phyloP scores from a whole-genome alignment of 2,797 vertebrate genomes.

The Lacerta bilineata region DNA sequence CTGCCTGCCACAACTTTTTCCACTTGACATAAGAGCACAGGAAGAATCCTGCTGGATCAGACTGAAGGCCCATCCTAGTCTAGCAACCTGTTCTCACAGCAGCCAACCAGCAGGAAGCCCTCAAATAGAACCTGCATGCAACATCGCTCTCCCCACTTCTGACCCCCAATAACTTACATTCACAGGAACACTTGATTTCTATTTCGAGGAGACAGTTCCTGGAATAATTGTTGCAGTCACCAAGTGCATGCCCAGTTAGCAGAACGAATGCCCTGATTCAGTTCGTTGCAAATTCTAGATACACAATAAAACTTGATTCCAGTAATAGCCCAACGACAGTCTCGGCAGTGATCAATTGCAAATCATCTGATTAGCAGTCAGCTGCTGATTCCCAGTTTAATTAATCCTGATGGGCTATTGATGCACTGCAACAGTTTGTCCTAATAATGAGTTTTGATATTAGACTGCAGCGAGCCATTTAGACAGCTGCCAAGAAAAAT shows the following conservation, averaged over 20 bases:
- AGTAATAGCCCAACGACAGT: slow-evolving; percentile 80
- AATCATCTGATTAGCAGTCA: slow-evolving; percentile 93
- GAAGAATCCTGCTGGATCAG: too few relatives aligned
- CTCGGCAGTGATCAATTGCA: slow-evolving; percentile 87
- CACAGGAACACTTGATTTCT: too few relatives aligned
- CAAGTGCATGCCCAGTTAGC: slow-evolving; percentile 1
- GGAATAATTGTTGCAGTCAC: slow-evolving; percentile 22
- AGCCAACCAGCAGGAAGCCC: too few relatives aligned
- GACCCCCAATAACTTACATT: too few relatives aligned
- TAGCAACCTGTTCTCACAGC: too few relatives aligned
- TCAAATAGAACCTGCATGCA: too few relatives aligned
- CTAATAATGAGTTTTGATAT: slow-evolving; percentile 98
- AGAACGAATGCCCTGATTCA: slow-evolving; percentile 23
- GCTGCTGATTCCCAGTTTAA: slow-evolving; percentile 95
- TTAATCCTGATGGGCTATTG: slow-evolving; percentile 99
- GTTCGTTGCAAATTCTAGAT: slow-evolving; percentile 22
- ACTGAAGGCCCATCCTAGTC: too few relatives aligned
- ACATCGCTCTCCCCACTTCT: too few relatives aligned
- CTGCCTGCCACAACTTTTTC: slow-evolving; percentile 29
- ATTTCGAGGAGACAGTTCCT: slow-evolving; percentile 24
- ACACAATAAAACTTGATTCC: slow-evolving; percentile 59
- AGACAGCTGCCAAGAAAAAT: slow-evolving; percentile 88
- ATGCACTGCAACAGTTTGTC: slow-evolving; percentile 94
- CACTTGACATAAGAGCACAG: neutral
- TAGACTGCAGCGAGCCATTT: slow-evolving; percentile 92